Evolutionary conservation across 2,113 vertebrate species (phyloP).

Genomic region (Pseudorasbora parva): DNA sequence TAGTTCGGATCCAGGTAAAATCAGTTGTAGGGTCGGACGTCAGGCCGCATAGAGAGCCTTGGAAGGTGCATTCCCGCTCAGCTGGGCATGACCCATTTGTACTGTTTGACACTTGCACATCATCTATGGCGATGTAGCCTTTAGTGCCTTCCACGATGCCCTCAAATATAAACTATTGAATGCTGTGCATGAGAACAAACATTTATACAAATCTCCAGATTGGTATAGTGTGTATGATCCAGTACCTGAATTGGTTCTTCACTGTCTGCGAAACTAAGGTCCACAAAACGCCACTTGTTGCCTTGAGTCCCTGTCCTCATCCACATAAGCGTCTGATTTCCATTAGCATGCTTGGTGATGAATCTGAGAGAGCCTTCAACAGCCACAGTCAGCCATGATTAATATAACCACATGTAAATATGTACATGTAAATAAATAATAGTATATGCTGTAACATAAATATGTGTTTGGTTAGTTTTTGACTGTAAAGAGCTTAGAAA

Average conservation of each 20-base stretch:
- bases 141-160: constrained; percentile 65
- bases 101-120: constrained; percentile 64
- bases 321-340: constrained; percentile 70
- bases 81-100: constrained; percentile 67
- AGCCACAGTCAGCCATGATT: not conserved
- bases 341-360: constrained; percentile 64
- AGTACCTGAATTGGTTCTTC: constrained; percentile 71
- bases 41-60: constrained; percentile 77
- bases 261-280: constrained; percentile 70
- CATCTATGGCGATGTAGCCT: constrained; percentile 73
- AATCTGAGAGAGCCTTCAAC: constrained; percentile 73
- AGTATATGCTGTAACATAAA: not conserved
- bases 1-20: constrained; percentile 70
- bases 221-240: not conserved
- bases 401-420: not conserved
- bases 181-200: not conserved
- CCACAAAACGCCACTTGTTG: constrained; percentile 77
- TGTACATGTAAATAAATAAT: not conserved
- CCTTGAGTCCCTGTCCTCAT: constrained; percentile 76
- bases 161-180: constrained; percentile 75
- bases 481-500: not conserved
- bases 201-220: not conserved
- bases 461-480: not conserved
- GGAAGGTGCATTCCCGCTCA: constrained; percentile 79
- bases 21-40: constrained; percentile 51